A percentile compares a stretch with the other conserved stretches of the same genome.
Conservation (phyloP, 2,888 invertebrate genomes). For the Drosophila leonis region DNA sequence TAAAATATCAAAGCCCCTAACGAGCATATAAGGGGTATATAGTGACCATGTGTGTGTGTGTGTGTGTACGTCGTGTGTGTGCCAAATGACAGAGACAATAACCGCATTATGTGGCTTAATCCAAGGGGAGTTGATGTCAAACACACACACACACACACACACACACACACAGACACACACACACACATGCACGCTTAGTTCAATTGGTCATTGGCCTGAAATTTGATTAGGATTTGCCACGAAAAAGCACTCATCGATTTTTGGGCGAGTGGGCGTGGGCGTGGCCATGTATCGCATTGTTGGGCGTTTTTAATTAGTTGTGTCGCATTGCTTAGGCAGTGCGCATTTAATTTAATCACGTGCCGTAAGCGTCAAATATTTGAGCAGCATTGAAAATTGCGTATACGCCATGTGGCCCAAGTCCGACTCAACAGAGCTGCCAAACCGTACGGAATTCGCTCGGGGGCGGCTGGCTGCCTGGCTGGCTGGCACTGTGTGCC, state of each 20-base stretch:
- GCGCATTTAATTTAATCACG: conserved; percentile 76
- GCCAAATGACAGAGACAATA: conserved; percentile 63
- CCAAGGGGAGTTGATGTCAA: conserved; percentile 47
- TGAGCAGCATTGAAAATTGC: conserved; percentile 73
- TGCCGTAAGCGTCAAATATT: conserved; percentile 77
- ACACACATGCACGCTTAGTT: conserved; percentile 12
- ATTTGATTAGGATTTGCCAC: conserved; percentile 48
- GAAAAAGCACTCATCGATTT: conserved; percentile 46
- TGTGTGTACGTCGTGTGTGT: conserved; percentile 1
- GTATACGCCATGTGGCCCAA: conserved; percentile 69
- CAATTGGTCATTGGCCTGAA: conserved; percentile 57
- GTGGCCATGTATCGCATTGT: conserved; percentile 47
- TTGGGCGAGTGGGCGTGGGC: background rate
- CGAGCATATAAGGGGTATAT: conserved; percentile 21
- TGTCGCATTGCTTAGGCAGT: conserved; percentile 64
- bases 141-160: conserved; percentile 8
- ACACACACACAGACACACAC: background rate
- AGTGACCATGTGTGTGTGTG: background rate
- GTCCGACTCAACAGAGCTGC: conserved; percentile 22
- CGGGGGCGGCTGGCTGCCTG: conserved; percentile 7
- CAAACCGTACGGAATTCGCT: conserved; percentile 21
- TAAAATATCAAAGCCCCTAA: conserved; percentile 52
- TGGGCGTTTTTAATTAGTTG: conserved; percentile 76
- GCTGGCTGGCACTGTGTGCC: conserved; percentile 4
- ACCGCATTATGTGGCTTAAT: conserved; percentile 64